A percentile compares a stretch with the other conserved stretches of the same genome.
Evolutionary conservation across 2,888 invertebrate genomes (phyloP).

Genomic region (Altica lythri): DNA sequence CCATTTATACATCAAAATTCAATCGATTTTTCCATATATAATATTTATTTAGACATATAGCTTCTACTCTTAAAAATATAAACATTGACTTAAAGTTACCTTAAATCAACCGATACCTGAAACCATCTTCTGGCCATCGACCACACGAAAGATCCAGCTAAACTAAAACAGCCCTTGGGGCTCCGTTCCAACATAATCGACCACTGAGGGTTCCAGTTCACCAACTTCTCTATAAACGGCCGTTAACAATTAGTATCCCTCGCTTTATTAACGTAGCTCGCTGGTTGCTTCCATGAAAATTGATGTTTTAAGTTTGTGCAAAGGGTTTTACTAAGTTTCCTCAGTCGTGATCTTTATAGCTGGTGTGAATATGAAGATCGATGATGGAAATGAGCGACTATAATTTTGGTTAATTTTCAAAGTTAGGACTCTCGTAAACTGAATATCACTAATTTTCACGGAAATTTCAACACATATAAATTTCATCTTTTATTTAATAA

Average conservation of each 20-base stretch:
- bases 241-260: slow-evolving; percentile 43
- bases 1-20: too few species aligned
- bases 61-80: too few species aligned
- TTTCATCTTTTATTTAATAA: too few species aligned
- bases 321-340: slow-evolving; percentile 26
- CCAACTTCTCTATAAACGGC: slow-evolving; percentile 41
- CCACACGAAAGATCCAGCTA: slow-evolving; percentile 10
- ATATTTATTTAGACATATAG: too few species aligned
- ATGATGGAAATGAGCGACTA: slow-evolving; percentile 12
- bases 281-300: slow-evolving; percentile 41
- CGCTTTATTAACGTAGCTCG: slow-evolving; percentile 36
- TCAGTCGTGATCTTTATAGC: slow-evolving; percentile 29
- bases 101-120: too few species aligned
- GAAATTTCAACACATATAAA: too few species aligned
- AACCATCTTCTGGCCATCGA: too few species aligned
- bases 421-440: background rate
- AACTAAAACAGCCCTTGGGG: slow-evolving; percentile 32
- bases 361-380: slow-evolving; percentile 29
- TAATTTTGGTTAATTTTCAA: slow-evolving; percentile 6
- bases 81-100: too few species aligned
- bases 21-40: too few species aligned
- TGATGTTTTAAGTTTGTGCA: slow-evolving; percentile 43
- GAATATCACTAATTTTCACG: background rate
- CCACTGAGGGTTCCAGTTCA: slow-evolving; percentile 37
- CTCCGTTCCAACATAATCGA: slow-evolving; percentile 38